These are phyloP conservation scores for Nyctereutes procyonoides DNA, from an alignment of 2,113 vertebrate species.

Conservation along the genomic window DNA sequence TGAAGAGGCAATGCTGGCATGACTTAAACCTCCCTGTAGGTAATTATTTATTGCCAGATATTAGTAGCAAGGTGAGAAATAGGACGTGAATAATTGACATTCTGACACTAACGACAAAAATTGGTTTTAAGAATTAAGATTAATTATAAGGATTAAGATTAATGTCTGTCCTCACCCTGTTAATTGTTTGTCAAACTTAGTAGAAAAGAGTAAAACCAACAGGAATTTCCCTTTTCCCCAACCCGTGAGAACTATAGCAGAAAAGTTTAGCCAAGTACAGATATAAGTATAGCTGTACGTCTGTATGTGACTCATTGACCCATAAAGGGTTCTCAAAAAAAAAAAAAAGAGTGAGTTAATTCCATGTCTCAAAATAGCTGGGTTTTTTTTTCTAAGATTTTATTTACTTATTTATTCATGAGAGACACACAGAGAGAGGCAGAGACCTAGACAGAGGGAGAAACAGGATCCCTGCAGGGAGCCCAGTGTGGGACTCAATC, in stretches of 20 bases:
- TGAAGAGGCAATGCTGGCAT: background rate
- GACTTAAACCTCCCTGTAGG: background rate
- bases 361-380: background rate
- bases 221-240: constrained; percentile 2
- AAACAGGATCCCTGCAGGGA: too few species aligned
- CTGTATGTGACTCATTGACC: background rate
- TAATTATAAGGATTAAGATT: constrained; percentile 14
- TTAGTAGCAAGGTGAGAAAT: background rate
- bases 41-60: background rate
- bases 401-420: too few species aligned
- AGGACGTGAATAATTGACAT: background rate
- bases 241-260: background rate
- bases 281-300: background rate
- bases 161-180: background rate
- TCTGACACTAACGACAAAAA: constrained; percentile 23
- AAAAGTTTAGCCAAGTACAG: background rate
- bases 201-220: constrained; percentile 11
- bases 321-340: background rate
- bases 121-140: background rate
- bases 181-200: constrained; percentile 32
- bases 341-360: background rate
- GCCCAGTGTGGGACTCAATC: too few species aligned
- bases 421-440: too few species aligned
- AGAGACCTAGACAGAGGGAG: too few species aligned
- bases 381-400: too few species aligned